A percentile compares a stretch with the other conserved stretches of the same genome.
phyloP scores from a whole-genome alignment of 2,888 invertebrate species.

The Microplitis manilae region DNA sequence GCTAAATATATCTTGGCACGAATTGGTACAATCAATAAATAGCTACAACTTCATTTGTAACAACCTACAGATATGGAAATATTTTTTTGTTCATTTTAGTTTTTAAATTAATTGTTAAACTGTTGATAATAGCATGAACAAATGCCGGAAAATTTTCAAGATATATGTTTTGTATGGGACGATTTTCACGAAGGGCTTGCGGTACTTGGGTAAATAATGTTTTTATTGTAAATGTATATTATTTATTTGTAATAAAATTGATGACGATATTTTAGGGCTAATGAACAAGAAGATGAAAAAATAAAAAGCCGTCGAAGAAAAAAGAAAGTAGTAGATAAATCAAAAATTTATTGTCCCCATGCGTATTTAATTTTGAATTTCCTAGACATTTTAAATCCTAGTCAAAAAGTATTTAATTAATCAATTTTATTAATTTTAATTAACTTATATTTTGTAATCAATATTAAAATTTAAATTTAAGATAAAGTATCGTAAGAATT shows the following conservation, averaged over 20 bases:
- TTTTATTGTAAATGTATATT: not conserved
- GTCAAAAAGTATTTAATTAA: conserved; percentile 59
- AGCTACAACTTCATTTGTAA: conserved; percentile 56
- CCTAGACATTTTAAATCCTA: conserved; percentile 59
- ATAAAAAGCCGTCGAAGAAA: conserved; percentile 49
- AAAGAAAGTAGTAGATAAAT: conserved; percentile 37
- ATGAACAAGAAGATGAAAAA: conserved; percentile 54
- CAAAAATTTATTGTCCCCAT: conserved; percentile 61
- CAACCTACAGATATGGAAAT: not conserved
- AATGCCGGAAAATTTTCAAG: conserved; percentile 35
- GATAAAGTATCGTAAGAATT: conserved; percentile 76
- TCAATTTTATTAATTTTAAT: not conserved
- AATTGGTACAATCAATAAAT: conserved; percentile 56
- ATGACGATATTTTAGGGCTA: conserved; percentile 39
- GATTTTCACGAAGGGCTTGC: conserved; percentile 55
- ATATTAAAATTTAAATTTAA: conserved; percentile 56
- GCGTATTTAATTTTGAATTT: conserved; percentile 60
- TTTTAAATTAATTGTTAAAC: not conserved
- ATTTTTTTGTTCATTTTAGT: not conserved
- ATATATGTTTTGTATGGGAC: conserved; percentile 62
- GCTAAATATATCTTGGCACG: conserved; percentile 31
- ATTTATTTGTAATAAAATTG: not conserved
- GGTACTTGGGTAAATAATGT: conserved; percentile 54
- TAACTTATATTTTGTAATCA: not conserved
- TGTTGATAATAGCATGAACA: not conserved